phyloP scores from a whole-genome alignment of 2,113 vertebrate species.

The Ptilonorhynchus violaceus region DNA sequence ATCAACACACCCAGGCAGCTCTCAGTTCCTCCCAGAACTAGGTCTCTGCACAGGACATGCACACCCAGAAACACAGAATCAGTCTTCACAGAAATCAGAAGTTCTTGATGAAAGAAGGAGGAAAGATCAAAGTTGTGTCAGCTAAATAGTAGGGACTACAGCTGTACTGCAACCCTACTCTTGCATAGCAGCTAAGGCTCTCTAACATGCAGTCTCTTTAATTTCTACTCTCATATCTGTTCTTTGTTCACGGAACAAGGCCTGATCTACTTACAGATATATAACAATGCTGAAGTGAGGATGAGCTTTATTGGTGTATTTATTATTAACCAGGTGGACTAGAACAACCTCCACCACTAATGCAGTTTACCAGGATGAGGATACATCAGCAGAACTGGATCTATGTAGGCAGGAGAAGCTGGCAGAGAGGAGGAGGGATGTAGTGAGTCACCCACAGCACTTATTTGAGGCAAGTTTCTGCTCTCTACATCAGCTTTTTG shows the following conservation, averaged over 20 bases:
- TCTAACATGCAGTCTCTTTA: not conserved
- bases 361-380: not conserved
- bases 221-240: not conserved
- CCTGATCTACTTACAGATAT: not conserved
- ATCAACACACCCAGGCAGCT: not conserved
- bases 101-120: not conserved
- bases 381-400: not conserved
- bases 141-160: not conserved
- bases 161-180: not conserved
- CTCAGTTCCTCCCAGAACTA: not conserved
- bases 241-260: not conserved
- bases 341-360: not conserved
- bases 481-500: not conserved
- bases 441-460: not conserved
- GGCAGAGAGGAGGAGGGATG: not conserved
- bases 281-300: not conserved
- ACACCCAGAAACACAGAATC: not conserved
- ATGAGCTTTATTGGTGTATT: not conserved
- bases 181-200: not conserved
- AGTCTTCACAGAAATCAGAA: not conserved
- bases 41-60: not conserved
- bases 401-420: not conserved
- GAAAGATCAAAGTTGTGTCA: not conserved
- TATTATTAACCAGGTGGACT: slow-evolving; percentile 20
- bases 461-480: not conserved